phyloP scores from a whole-genome alignment of 2,113 vertebrate genomes.

The Sphaerodactylus townsendi region DNA sequence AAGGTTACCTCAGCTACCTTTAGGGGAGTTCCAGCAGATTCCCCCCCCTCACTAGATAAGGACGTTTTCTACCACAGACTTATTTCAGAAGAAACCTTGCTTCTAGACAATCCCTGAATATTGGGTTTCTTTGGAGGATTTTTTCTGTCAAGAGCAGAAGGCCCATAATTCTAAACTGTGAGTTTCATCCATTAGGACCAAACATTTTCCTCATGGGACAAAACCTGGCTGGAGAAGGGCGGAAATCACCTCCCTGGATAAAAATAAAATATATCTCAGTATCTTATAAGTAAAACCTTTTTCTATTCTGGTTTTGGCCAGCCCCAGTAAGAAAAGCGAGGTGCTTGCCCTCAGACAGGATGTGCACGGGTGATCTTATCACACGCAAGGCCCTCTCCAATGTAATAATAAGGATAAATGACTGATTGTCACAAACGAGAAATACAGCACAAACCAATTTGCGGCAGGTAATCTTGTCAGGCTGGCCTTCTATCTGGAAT shows the following conservation, averaged over 20 bases:
- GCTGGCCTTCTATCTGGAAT: not conserved
- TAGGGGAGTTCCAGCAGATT: too few species aligned
- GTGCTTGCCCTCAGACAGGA: not conserved
- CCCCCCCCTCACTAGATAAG: too few species aligned
- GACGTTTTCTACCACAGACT: too few species aligned
- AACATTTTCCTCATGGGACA: not conserved
- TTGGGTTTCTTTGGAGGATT: not conserved
- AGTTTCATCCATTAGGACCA: not conserved
- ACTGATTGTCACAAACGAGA: not conserved
- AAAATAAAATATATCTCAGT: slow-evolving; percentile 4
- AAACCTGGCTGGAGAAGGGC: not conserved
- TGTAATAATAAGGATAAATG: slow-evolving; percentile 5
- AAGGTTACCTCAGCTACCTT: too few species aligned
- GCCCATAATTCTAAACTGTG: rapidly evolving
- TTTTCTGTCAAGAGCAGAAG: not conserved
- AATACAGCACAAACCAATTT: not conserved
- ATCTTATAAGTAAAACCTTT: slow-evolving; percentile 6
- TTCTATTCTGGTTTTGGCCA: not conserved
- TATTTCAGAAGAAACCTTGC: not conserved
- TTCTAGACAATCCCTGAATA: not conserved
- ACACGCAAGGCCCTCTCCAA: not conserved
- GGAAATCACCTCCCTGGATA: not conserved
- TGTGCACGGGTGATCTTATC: not conserved
- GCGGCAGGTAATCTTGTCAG: slow-evolving; percentile 1
- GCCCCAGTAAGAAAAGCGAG: not conserved